phyloP scores from a whole-genome alignment of 2,113 vertebrate genomes.

The Varanus salvator region DNA sequence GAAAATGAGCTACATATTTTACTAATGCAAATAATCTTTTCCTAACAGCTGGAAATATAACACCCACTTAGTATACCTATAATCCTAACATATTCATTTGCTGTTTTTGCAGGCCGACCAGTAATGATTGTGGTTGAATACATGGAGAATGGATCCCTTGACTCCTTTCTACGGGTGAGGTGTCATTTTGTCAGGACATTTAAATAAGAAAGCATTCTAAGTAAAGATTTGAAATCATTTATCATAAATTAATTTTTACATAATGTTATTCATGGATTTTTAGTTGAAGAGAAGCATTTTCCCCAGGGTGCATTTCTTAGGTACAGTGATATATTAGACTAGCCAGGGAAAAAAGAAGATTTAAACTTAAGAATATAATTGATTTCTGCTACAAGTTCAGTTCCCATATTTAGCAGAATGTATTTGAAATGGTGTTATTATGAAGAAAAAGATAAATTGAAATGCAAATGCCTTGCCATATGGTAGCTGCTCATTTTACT shows the following conservation, averaged over 20 bases:
- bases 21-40: conserved; percentile 64
- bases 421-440: conserved; percentile 53
- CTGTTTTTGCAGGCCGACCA: conserved; percentile 88
- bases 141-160: conserved; percentile 96
- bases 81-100: conserved; percentile 67
- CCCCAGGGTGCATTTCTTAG: conserved; percentile 61
- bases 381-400: conserved; percentile 67
- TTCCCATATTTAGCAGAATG: conserved; percentile 60
- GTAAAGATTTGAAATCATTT: conserved; percentile 76
- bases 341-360: conserved; percentile 47
- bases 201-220: conserved; percentile 73
- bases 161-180: conserved; percentile 95
- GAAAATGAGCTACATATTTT: conserved; percentile 57
- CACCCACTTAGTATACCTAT: conserved; percentile 44
- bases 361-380: conserved; percentile 70
- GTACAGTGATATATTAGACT: conserved; percentile 62
- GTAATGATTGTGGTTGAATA: conserved; percentile 98
- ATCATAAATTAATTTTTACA: conserved; percentile 77
- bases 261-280: conserved; percentile 77
- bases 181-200: conserved; percentile 73
- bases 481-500: conserved; percentile 60
- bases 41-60: conserved; percentile 58
- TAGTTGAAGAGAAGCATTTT: conserved; percentile 67
- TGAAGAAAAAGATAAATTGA: conserved; percentile 63
- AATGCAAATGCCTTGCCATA: conserved; percentile 43